Conservation (phyloP, 2,797 vertebrate genomes). For the Poliocrania exsul region DNA sequence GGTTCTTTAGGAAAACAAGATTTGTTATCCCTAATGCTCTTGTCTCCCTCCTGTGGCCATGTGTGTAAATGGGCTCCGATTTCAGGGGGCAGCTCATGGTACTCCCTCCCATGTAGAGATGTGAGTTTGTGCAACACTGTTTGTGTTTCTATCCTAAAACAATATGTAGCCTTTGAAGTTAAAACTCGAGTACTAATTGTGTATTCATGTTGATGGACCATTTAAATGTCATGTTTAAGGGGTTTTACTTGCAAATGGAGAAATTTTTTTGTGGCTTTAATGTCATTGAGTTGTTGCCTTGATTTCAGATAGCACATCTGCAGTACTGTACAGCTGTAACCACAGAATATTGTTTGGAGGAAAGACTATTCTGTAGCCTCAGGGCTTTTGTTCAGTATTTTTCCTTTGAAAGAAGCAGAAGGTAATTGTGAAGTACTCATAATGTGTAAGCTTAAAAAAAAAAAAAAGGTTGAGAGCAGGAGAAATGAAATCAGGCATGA, state of each 20-base stretch:
- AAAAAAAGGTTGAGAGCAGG: rapidly evolving
- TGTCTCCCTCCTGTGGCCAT: neutral
- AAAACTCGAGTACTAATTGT: neutral
- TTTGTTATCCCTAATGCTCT: neutral
- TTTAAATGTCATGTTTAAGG: neutral
- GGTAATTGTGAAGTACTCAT: neutral
- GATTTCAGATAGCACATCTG: neutral
- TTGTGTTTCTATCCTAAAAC: neutral
- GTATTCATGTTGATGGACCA: neutral
- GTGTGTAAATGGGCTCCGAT: neutral
- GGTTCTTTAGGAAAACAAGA: neutral
- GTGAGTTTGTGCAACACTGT: rapidly evolving
- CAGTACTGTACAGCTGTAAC: neutral
- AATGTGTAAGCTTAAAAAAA: neutral
- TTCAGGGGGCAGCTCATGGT: neutral
- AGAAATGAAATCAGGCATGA: neutral
- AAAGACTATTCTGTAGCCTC: neutral
- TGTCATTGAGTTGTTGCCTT: neutral
- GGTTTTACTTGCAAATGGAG: neutral
- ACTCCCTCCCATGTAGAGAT: rapidly evolving
- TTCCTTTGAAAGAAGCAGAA: neutral
- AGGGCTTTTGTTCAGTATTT: neutral
- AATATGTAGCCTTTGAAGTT: neutral
- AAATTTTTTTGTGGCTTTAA: neutral
- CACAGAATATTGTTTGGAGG: neutral